A percentile compares a stretch with the other conserved stretches of the same genome.
phyloP scores from a whole-genome alignment of 1,140 invertebrate genomes.

The Drosophila insularis region DNA sequence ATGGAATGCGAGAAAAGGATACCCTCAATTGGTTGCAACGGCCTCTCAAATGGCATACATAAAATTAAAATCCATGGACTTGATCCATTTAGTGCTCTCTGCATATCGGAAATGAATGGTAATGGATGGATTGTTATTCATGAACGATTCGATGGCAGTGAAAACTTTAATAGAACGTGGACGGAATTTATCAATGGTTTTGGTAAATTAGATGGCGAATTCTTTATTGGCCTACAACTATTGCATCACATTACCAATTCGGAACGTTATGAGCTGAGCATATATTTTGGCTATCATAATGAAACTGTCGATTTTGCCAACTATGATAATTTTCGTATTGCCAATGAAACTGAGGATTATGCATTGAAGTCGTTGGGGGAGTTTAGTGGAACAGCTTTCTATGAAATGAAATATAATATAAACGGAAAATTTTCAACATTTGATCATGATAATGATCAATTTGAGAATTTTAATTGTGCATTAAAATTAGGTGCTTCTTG shows the following conservation, averaged over 20 bases:
- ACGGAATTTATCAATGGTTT: slow-evolving; percentile 86
- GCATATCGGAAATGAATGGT: slow-evolving; percentile 78
- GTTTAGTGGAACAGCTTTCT: slow-evolving; percentile 14
- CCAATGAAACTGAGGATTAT: slow-evolving; percentile 23
- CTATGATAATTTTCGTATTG: slow-evolving; percentile 39
- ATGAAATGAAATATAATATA: not conserved
- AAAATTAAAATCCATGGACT: slow-evolving; percentile 16
- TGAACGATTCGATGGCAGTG: slow-evolving; percentile 85
- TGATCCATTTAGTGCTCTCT: slow-evolving; percentile 33
- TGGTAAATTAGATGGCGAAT: slow-evolving; percentile 85
- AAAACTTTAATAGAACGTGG: slow-evolving; percentile 86
- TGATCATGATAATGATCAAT: slow-evolving; percentile 9
- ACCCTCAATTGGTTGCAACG: not conserved
- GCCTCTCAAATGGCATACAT: not conserved
- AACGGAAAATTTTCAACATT: slow-evolving; percentile 29
- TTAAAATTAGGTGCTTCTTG: slow-evolving; percentile 2
- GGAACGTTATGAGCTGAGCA: slow-evolving; percentile 27
- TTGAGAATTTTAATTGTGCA: slow-evolving; percentile 18
- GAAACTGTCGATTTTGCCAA: slow-evolving; percentile 24
- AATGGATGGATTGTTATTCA: slow-evolving; percentile 85
- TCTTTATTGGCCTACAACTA: slow-evolving; percentile 85
- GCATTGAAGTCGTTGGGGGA: slow-evolving; percentile 20
- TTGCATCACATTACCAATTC: slow-evolving; percentile 70
- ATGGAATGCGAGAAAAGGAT: not conserved
- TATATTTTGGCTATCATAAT: slow-evolving; percentile 17